phyloP scores from a whole-genome alignment of 2,797 vertebrate genomes.

The Ispidina picta region DNA sequence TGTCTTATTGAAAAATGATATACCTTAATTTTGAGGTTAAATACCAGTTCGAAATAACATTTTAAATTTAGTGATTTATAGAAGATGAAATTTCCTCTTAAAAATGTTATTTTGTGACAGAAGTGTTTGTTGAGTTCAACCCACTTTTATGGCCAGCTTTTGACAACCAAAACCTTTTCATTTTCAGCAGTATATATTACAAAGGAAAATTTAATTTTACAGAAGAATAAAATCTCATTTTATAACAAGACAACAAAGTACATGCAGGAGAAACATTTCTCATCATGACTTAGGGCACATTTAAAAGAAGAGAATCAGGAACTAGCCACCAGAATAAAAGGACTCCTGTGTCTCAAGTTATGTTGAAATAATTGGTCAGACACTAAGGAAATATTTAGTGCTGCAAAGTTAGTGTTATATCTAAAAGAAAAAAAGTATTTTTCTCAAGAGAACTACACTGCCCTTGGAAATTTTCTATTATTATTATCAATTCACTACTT shows the following conservation, averaged over 20 bases:
- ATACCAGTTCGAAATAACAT: neutral
- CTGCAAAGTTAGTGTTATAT: neutral
- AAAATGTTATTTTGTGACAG: neutral
- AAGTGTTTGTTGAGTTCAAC: neutral
- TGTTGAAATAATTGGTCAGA: neutral
- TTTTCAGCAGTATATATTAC: neutral
- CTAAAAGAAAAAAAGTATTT: neutral
- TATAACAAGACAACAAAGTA: neutral
- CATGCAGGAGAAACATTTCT: neutral
- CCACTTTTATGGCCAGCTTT: neutral
- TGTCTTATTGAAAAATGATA: neutral
- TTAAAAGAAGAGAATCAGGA: neutral
- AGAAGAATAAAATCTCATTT: neutral
- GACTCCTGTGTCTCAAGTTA: neutral
- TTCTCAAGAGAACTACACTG: neutral
- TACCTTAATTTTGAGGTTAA: neutral
- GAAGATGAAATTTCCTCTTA: neutral
- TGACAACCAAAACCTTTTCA: neutral
- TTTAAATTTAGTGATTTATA: neutral
- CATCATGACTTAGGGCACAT: neutral
- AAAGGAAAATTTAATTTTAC: neutral
- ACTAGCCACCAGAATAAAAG: neutral
- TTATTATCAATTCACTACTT: neutral
- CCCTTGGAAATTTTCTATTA: neutral
- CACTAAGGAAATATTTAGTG: rapidly evolving